Base-by-base conservation (phyloP, 1,140 invertebrate genomes). In the Goniozus legneri region DNA sequence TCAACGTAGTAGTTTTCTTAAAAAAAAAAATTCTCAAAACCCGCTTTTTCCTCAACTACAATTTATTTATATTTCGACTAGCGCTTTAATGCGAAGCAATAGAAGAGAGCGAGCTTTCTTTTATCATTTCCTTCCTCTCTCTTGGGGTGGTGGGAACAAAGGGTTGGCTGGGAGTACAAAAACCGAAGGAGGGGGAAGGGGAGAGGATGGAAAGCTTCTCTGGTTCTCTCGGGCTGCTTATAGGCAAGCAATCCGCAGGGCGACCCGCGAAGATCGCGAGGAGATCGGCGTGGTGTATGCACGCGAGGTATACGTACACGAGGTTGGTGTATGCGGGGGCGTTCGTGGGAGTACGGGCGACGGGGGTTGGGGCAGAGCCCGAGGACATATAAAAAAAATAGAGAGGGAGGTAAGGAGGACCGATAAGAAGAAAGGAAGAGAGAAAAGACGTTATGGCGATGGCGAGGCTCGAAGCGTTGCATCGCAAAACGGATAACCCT, bases 191-290 rank as follows among this genome's bases (percentile, higher is more conserved):
- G 42, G 19, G 22, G 42, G 39, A 34, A 22, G 44, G 41, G 47
- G 44, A 36, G 32, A 16, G 43, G 33, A 44, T 48, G 50, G n/a
- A n/a, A n/a, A n/a, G n/a, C 21, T 16, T 32, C 50, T 47, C 47
- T 36, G 44, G 34, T 56, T 47, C 44, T 39, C 52, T 33, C 37
- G 18, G 54, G 55, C 55, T 51, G 54, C 55, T 55, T 43, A 53
- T 57, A 53, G 51, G 54, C 44, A 60, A 43, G 16, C 37, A 35
- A 39, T 38, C 50, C 63, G 56, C 32, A 18, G 38, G 59, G 65
- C 63, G 51, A 64, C 61, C 64, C 61, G 64, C 65, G 63, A 59
- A 60, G 59, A 67, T 67, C 65, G 63, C 62, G 63, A 46, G n/a
- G n/a, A 58, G 61, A 58, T 47, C 55, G 54, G 56, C 36, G 44